These are phyloP conservation scores for Oceanodroma leucorhoa DNA, from an alignment of 2,797 vertebrate genomes.

Conservation along the genomic window DNA sequence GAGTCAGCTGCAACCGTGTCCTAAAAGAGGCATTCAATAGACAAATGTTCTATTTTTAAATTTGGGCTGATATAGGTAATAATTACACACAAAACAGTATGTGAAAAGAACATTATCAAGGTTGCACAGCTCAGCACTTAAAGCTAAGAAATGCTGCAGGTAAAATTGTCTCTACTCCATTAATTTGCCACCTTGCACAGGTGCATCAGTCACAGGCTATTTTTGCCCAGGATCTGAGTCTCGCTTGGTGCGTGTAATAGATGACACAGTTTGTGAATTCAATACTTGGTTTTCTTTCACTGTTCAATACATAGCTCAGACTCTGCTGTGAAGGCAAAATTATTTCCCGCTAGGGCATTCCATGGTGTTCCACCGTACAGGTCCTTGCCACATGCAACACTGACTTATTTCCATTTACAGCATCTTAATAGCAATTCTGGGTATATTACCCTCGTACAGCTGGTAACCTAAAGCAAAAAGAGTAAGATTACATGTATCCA, in stretches of 20 bases:
- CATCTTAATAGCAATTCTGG: neutral
- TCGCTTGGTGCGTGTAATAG: neutral
- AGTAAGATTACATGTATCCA: neutral
- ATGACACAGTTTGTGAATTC: constrained; percentile 33
- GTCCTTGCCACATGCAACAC: neutral
- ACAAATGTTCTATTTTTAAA: constrained; percentile 35
- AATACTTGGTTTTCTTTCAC: constrained; percentile 19
- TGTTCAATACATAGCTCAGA: neutral
- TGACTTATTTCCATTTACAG: neutral
- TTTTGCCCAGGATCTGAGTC: constrained; percentile 8
- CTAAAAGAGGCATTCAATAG: constrained; percentile 2
- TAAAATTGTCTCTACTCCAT: constrained; percentile 41
- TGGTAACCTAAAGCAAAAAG: neutral
- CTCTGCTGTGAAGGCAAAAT: constrained; percentile 20
- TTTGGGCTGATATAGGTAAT: constrained; percentile 52
- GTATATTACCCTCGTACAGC: neutral
- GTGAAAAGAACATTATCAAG: constrained; percentile 58
- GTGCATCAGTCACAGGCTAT: constrained; percentile 49
- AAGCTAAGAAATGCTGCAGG: constrained; percentile 28
- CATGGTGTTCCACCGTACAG: neutral
- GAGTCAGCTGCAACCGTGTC: neutral
- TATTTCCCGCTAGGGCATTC: neutral
- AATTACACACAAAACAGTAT: constrained; percentile 47
- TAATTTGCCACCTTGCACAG: constrained; percentile 49
- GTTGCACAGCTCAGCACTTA: constrained; percentile 59